A percentile compares a stretch with the other conserved stretches of the same genome.
Evolutionary conservation across 2,797 vertebrate genomes (phyloP).

Genomic region (Podargus strigoides): DNA sequence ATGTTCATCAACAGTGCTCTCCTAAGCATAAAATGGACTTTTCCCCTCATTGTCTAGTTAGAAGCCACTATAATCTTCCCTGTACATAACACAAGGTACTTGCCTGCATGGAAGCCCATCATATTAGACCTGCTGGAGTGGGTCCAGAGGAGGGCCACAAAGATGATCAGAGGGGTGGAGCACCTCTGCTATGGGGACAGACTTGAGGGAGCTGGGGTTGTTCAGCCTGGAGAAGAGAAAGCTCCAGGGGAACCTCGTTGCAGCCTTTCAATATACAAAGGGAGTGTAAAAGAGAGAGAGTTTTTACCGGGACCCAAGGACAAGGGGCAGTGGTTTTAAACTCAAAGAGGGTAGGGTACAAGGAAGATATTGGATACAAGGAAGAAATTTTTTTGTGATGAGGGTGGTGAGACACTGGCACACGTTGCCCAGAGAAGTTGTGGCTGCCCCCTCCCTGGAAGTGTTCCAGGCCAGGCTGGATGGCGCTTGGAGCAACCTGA

Average conservation of each 20-base stretch:
- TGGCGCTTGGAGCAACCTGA: neutral
- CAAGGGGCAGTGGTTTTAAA: neutral
- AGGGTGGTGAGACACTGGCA: neutral
- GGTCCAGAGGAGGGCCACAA: neutral
- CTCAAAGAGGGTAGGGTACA: neutral
- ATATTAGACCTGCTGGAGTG: neutral
- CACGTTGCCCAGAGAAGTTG: neutral
- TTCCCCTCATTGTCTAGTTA: neutral
- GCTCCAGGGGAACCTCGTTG: rapidly evolving
- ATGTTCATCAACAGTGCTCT: slow-evolving; percentile 14
- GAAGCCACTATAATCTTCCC: neutral
- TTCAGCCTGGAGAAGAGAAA: neutral
- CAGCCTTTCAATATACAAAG: neutral
- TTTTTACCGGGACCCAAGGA: neutral
- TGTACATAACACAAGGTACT: neutral
- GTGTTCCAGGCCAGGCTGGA: neutral
- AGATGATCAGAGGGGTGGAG: neutral
- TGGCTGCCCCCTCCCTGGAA: neutral
- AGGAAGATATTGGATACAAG: rapidly evolving
- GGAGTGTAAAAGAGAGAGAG: neutral
- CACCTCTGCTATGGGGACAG: neutral
- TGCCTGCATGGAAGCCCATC: neutral
- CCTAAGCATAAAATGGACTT: neutral
- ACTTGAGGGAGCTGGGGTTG: neutral
- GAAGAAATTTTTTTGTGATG: neutral